Evolutionary conservation across 1,140 invertebrate genomes (phyloP).

Genomic region (Antheraea pernyi): DNA sequence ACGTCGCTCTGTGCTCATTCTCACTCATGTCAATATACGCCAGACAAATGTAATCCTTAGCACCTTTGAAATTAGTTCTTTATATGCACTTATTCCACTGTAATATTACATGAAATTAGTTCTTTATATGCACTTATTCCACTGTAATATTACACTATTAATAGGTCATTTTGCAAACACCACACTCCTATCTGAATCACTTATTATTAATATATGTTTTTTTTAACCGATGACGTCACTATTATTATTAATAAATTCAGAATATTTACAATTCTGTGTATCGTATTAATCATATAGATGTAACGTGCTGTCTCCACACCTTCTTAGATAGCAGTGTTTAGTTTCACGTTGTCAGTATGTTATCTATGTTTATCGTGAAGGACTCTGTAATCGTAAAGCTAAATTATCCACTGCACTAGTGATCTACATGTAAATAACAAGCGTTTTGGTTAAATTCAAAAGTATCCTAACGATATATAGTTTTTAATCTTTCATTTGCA

Average conservation of each 20-base stretch:
- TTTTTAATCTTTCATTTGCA: too few relatives aligned
- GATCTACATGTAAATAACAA: background rate
- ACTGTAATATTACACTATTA: background rate
- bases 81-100: conserved; percentile 8
- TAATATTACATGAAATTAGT: background rate
- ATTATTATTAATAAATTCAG: background rate
- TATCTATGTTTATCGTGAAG: conserved; percentile 43
- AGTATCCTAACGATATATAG: too few relatives aligned
- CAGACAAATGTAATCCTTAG: conserved; percentile 29
- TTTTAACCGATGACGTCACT: conserved; percentile 4
- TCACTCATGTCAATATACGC: conserved; percentile 74
- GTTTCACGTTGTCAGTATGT: conserved; percentile 34
- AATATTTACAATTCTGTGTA: conserved; percentile 14
- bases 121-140: conserved; percentile 9
- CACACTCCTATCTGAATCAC: conserved; percentile 4
- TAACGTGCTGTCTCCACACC: conserved; percentile 28
- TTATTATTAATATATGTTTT: background rate
- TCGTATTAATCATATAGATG: background rate
- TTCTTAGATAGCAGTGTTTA: conserved; percentile 39
- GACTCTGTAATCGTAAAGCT: conserved; percentile 40
- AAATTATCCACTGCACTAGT: conserved; percentile 21
- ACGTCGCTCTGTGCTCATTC: conserved; percentile 81
- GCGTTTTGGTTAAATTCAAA: too few relatives aligned
- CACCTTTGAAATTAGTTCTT: conserved; percentile 14
- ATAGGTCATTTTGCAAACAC: background rate